phyloP scores from a whole-genome alignment of 2,113 vertebrate genomes.

The Rana temporaria region DNA sequence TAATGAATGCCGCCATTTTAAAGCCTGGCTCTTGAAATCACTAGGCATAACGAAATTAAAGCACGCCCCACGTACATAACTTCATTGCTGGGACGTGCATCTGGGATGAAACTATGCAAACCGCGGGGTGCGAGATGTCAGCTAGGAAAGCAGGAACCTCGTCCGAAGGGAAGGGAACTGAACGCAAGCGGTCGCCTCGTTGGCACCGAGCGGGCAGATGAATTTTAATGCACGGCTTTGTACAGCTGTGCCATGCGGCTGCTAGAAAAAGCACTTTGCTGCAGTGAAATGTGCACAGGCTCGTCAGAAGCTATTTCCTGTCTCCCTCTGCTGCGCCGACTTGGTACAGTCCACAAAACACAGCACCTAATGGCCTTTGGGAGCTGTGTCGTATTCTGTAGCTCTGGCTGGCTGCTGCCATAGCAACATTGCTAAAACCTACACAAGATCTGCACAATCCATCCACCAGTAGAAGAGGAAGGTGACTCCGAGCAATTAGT shows the following conservation, averaged over 20 bases:
- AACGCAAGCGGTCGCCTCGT: background rate
- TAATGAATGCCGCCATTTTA: conserved; percentile 71
- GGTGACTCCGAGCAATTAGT: conserved; percentile 56
- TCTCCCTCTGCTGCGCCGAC: conserved; percentile 34
- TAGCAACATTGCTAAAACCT: conserved; percentile 62
- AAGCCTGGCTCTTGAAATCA: conserved; percentile 65
- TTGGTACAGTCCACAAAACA: conserved; percentile 64
- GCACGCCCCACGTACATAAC: conserved; percentile 66
- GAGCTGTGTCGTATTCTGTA: conserved; percentile 49
- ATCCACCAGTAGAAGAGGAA: conserved; percentile 47
- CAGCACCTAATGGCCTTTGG: conserved; percentile 59
- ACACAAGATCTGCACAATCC: conserved; percentile 43
- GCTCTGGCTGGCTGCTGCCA: conserved; percentile 62
- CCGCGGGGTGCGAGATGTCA: conserved; percentile 62
- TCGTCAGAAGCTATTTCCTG: conserved; percentile 15
- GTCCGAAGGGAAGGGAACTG: background rate
- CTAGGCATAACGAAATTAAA: conserved; percentile 68
- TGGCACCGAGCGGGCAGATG: background rate
- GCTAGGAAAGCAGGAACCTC: conserved; percentile 31
- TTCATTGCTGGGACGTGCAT: conserved; percentile 64
- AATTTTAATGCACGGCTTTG: background rate
- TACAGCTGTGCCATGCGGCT: no score
- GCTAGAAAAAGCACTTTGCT: background rate
- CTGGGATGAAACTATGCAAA: conserved; percentile 55
- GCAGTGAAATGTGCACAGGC: background rate